These are phyloP conservation scores for Sebastes kiyomatsui DNA, from an alignment of 2,797 vertebrate genomes.

Conservation along the genomic window DNA sequence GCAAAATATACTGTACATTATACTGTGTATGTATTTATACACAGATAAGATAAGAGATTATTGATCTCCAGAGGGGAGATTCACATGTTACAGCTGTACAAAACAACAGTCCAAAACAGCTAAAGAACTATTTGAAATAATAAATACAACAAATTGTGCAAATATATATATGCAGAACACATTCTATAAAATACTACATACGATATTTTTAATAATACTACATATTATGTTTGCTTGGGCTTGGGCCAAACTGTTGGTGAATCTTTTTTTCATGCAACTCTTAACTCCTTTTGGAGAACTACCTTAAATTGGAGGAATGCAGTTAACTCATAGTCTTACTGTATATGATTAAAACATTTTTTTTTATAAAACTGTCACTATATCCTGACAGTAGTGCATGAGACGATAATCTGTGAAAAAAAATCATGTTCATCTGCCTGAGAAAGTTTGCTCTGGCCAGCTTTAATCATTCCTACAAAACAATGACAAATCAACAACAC, in stretches of 20 bases:
- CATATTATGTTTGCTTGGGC: neutral
- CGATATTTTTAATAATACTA: neutral
- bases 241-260: constrained; percentile 28
- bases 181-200: neutral
- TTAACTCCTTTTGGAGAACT: constrained; percentile 12
- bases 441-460: no score
- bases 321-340: neutral
- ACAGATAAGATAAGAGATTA: neutral
- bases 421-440: no score
- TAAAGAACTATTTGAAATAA: neutral
- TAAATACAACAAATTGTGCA: neutral
- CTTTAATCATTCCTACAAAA: neutral
- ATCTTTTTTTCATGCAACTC: constrained; percentile 22
- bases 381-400: no score
- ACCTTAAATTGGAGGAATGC: neutral
- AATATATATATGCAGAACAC: neutral
- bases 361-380: no score
- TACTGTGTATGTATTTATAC: neutral
- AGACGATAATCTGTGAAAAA: no score
- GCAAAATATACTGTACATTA: neutral
- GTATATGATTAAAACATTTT: no score
- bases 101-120: neutral
- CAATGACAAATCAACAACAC: neutral
- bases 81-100: neutral
- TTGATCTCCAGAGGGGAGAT: neutral